A percentile compares a stretch with the other conserved stretches of the same genome.
Evolutionary conservation across 2,888 invertebrate species (phyloP).

Genomic region (Hydrotaea cyrtoneurina): DNA sequence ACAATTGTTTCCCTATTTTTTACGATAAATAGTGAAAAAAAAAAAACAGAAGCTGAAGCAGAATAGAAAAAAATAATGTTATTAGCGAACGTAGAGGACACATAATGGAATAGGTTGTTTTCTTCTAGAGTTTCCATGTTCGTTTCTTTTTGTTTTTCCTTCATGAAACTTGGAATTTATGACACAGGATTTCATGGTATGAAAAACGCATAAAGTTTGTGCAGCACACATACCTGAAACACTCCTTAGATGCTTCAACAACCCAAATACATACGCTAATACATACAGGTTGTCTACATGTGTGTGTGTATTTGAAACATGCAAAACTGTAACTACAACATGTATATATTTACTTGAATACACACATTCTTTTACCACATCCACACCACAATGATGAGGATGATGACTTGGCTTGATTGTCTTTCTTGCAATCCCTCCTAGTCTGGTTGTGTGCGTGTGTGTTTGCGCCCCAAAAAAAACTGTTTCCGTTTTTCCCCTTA

Average conservation of each 20-base stretch:
- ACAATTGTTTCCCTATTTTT: neutral
- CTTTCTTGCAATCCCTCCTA: neutral
- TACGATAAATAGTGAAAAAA: neutral
- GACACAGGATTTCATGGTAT: conserved; percentile 67
- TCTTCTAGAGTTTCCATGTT: conserved; percentile 43
- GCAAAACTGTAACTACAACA: neutral
- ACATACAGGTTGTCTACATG: too few species aligned
- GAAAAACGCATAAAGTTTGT: conserved; percentile 66
- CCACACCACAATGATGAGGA: conserved; percentile 12
- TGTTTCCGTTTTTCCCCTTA: neutral
- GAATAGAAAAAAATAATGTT: conserved; percentile 56
- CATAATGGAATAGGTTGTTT: conserved; percentile 58
- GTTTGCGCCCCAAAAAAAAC: neutral
- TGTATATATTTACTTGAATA: neutral
- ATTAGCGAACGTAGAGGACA: conserved; percentile 24
- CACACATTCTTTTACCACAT: conserved; percentile 12
- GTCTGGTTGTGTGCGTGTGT: neutral
- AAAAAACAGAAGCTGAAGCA: neutral
- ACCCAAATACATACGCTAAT: neutral
- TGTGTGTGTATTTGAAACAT: neutral
- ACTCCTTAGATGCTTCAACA: conserved; percentile 41
- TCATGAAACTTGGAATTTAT: conserved; percentile 66
- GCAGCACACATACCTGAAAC: conserved; percentile 65
- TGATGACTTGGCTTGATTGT: conserved; percentile 26
- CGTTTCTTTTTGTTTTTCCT: conserved; percentile 24